Base-by-base conservation (phyloP, 2,888 invertebrate genomes). In the Leucania comma region DNA sequence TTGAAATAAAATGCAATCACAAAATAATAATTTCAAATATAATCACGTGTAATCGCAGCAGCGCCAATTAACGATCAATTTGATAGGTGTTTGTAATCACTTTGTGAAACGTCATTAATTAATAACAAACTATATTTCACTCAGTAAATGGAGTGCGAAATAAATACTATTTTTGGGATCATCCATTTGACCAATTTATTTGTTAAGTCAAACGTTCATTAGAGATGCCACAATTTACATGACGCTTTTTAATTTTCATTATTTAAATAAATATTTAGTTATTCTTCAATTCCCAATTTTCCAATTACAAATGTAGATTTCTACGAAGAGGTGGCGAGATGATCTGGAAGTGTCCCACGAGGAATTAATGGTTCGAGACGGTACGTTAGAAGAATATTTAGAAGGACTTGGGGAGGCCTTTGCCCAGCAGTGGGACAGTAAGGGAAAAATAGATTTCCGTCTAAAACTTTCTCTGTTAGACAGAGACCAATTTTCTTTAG, bases 71-170 rank as follows among this genome's bases (percentile, higher is more conserved):
- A 22, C 48, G 29, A 17, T 29, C 53, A 14, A 35, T 59, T 22
- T 53, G 24, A 32, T 51, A 32, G 42, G 51, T 24, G 38, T 64
- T 24, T 24, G 51, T 46, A 53, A 54, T 29, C 26, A 24, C 51
- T 38, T 3, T 2, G n/a, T 46, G 54, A 42, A 17, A 20, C 17
- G 10, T 48, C 22, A 24, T 57, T 70, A 70, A 59, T 59, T 46
- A 54, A 54, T 53, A 35, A 53, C 53, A 26, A 35, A 70, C 24
- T 38, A n/a, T 29, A 70, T 48, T 53, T 53, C 22, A 48, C 14
- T 54, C 42, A 51, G 26, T 22, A 32, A 70, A 42, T 32, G 5
- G 10, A 12, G 46, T 35, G 46, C 46, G n/a, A 53, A 26, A 26
- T 35, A 70, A 59, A 24, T 5, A 26, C 50, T 50, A n/a, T 35